Conservation (phyloP, 2,888 invertebrate species). For the Chrysomela aeneicollis region DNA sequence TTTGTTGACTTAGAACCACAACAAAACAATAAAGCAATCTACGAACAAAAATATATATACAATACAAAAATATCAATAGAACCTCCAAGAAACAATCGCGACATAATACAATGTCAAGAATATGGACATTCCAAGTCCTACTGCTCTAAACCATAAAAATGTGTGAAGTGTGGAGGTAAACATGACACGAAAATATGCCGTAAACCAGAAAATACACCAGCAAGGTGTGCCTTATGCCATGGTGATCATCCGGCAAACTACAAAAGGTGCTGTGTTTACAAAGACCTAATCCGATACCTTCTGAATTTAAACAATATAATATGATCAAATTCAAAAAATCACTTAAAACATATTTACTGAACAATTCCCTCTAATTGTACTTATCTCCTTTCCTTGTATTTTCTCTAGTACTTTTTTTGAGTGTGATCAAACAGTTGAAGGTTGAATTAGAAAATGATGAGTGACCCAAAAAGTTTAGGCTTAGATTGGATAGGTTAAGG, state of each 20-base stretch:
- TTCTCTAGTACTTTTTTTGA: no score
- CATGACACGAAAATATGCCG: conserved; percentile 5
- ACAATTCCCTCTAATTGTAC: no score
- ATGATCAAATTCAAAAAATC: no score
- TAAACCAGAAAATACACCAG: background rate
- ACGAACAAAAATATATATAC: background rate
- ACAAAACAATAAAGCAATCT: no score
- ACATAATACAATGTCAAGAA: conserved; percentile 26
- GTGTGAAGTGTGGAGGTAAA: background rate
- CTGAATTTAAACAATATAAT: no score
- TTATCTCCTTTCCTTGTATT: no score
- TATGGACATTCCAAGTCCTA: conserved; percentile 30
- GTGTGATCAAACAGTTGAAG: no score
- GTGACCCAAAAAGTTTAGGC: no score
- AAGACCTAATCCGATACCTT: conserved; percentile 3
- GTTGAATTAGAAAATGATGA: no score
- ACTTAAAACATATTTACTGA: no score
- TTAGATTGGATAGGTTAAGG: no score
- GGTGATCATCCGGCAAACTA: background rate
- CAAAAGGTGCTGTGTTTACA: background rate
- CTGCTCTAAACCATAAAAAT: conserved; percentile 27
- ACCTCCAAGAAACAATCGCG: conserved; percentile 17
- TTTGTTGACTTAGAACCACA: conserved; percentile 14
- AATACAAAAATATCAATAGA: background rate
- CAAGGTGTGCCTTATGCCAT: background rate